phyloP scores from a whole-genome alignment of 2,797 vertebrate genomes.

The Antennarius maculatus region DNA sequence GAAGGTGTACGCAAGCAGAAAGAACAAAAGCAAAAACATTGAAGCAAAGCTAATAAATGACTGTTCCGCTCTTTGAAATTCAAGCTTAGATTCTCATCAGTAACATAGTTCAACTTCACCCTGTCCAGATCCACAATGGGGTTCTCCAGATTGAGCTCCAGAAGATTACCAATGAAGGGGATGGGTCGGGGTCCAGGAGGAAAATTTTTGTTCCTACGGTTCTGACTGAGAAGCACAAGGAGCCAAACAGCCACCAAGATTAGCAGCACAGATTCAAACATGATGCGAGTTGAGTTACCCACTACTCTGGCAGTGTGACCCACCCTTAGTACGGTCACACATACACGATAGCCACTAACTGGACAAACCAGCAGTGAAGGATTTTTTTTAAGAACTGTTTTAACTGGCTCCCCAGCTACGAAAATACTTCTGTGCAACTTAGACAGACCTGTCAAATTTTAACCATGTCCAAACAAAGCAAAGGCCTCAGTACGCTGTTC shows the following conservation, averaged over 20 bases:
- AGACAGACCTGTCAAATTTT: too few species aligned
- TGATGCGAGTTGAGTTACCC: not conserved
- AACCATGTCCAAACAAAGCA: too few species aligned
- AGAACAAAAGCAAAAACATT: too few species aligned
- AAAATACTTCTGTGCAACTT: too few species aligned
- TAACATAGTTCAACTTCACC: slow-evolving; percentile 11
- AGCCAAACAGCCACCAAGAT: slow-evolving; percentile 29
- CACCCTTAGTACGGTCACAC: slow-evolving; percentile 34
- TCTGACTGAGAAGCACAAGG: slow-evolving; percentile 24
- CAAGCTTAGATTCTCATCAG: not conserved
- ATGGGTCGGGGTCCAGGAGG: slow-evolving; percentile 50
- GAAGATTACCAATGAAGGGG: slow-evolving; percentile 55
- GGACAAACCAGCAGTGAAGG: not conserved
- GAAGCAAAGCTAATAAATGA: too few species aligned
- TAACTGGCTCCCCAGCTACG: too few species aligned
- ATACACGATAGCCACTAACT: not conserved
- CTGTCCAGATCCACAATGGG: slow-evolving; percentile 30
- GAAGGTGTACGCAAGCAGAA: too few species aligned
- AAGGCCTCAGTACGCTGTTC: too few species aligned
- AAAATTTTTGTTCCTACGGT: slow-evolving; percentile 39
- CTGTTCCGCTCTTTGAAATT: too few species aligned
- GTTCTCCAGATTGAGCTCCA: slow-evolving; percentile 47
- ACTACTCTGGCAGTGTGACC: rapidly evolving
- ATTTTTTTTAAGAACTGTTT: too few species aligned
- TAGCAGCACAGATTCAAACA: slow-evolving; percentile 44